These are phyloP conservation scores for Azorinus chamasolen DNA, from an alignment of 2,888 invertebrate species.

Conservation along the genomic window DNA sequence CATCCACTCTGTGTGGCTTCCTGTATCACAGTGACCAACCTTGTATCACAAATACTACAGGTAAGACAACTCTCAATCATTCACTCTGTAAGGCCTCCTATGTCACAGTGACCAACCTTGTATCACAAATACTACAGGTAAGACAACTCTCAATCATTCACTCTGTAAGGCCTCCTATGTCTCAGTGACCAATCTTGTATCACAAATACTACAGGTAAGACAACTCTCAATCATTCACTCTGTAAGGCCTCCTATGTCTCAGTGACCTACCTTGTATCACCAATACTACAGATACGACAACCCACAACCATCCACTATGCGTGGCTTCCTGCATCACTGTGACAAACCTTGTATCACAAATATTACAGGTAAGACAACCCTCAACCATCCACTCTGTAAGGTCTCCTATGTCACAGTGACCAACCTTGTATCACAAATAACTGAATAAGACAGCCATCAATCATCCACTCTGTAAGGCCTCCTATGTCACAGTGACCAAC, in stretches of 20 bases:
- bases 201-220: constrained; percentile 83
- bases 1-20: constrained; percentile 82
- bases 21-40: constrained; percentile 80
- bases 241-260: constrained; percentile 83
- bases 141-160: constrained; percentile 71
- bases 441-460: constrained; percentile 81
- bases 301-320: constrained; percentile 79
- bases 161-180: constrained; percentile 83
- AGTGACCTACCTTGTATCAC: constrained; percentile 81
- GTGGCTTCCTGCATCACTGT: constrained; percentile 82
- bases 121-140: constrained; percentile 85
- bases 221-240: constrained; percentile 72
- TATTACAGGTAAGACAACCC: constrained; percentile 84
- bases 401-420: constrained; percentile 83
- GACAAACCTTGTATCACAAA: constrained; percentile 81
- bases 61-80: constrained; percentile 81
- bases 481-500: no score
- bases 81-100: constrained; percentile 82
- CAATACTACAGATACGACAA: constrained; percentile 82
- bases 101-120: constrained; percentile 80
- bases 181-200: constrained; percentile 80
- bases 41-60: constrained; percentile 84
- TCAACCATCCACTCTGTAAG: constrained; percentile 77
- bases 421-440: constrained; percentile 80
- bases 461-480: no score